These are phyloP conservation scores for Trichoplax adhaerens DNA, from an alignment of 37 sponge, comb jelly and placozoan species.

Conservation along the genomic window DNA sequence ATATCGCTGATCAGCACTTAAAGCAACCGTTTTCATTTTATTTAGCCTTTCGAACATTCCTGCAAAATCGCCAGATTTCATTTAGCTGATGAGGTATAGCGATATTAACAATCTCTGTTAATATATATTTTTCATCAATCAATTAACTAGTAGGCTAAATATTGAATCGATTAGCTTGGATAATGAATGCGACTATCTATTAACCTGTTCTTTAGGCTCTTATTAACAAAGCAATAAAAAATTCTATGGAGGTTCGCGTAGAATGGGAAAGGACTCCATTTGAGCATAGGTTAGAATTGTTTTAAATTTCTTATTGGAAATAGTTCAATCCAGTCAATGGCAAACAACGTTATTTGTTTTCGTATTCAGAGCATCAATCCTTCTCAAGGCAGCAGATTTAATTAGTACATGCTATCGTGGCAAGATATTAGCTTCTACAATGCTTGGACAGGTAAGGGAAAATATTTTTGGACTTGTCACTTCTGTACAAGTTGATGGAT, in stretches of 20 bases:
- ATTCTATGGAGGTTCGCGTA: conserved; percentile 39
- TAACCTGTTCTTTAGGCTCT: conserved; percentile 7
- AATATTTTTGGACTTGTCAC: neutral
- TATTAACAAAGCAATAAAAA: conserved; percentile 64
- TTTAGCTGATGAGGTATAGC: conserved; percentile 40
- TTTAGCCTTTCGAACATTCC: conserved; percentile 70
- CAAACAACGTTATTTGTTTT: neutral
- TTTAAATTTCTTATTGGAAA: neutral
- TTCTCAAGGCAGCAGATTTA: conserved; percentile 66
- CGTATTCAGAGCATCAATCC: conserved; percentile 63
- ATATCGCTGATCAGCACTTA: neutral
- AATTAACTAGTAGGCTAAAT: neutral
- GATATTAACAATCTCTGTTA: neutral
- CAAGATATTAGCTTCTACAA: conserved; percentile 70
- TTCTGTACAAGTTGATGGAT: neutral
- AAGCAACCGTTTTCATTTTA: neutral
- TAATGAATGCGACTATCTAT: neutral
- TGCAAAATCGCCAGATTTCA: conserved; percentile 47
- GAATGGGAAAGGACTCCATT: conserved; percentile 80
- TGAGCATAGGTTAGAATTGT: conserved; percentile 18
- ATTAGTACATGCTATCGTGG: conserved; percentile 58
- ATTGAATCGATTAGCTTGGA: conserved; percentile 5
- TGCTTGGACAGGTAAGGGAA: conserved; percentile 71
- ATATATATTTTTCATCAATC: neutral
- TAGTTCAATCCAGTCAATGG: neutral